Evolutionary conservation across 2,888 invertebrate species (phyloP).

Genomic region (Eupithecia abbreviata): DNA sequence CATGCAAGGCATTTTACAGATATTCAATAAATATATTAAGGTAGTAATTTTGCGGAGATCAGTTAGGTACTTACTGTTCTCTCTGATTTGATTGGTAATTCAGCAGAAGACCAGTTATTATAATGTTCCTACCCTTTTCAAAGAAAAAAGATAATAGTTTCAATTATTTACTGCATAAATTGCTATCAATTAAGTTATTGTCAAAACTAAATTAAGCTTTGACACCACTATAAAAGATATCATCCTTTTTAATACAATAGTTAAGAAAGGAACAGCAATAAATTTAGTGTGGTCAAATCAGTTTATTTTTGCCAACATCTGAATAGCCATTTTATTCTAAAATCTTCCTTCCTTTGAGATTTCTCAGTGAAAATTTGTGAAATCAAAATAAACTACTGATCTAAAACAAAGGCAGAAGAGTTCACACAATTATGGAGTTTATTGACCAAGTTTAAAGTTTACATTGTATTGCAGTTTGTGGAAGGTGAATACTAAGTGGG

Average conservation of each 20-base stretch:
- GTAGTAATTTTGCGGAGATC: neutral
- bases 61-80: conserved; percentile 4
- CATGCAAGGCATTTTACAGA: neutral
- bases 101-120: neutral
- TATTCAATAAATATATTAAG: neutral
- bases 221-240: no score
- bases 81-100: neutral
- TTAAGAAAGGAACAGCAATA: no score
- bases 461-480: conserved; percentile 42
- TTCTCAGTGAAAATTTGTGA: neutral
- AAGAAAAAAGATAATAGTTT: neutral
- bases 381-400: neutral
- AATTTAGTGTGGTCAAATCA: no score
- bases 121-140: neutral
- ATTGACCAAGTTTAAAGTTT: conserved; percentile 37
- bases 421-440: conserved; percentile 43
- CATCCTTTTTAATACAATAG: no score
- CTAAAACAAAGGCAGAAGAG: conserved; percentile 21
- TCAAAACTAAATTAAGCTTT: no score
- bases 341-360: neutral
- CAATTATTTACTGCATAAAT: neutral
- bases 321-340: neutral
- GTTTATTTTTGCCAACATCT: no score
- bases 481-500: conserved; percentile 42
- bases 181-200: no score